Percentiles rank a stretch among this genome's conserved stretches.
These are phyloP conservation scores for Hoplostethus atlanticus DNA, from an alignment of 2,797 vertebrate species.

Conservation along the genomic window DNA sequence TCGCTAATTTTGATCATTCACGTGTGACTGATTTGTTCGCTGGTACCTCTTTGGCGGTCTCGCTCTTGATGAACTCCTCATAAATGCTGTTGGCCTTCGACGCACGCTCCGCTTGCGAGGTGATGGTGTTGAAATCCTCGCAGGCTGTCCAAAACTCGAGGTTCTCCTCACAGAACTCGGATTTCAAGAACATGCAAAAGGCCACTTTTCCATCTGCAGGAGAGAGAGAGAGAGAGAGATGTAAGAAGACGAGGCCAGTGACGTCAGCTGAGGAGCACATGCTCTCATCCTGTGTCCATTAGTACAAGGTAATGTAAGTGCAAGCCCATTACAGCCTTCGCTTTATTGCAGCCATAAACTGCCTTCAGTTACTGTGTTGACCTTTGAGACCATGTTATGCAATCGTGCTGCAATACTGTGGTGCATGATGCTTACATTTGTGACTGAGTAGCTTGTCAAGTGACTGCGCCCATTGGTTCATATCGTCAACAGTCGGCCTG, in stretches of 20 bases:
- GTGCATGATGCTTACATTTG: constrained; percentile 78
- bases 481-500: constrained; percentile 80
- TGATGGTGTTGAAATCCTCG: constrained; percentile 90
- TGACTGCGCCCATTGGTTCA: constrained; percentile 82
- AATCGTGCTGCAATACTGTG: constrained; percentile 5
- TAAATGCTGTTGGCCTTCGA: constrained; percentile 91
- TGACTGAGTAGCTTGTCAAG: constrained; percentile 81
- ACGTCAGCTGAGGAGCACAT: not conserved
- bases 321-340: constrained; percentile 26
- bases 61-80: constrained; percentile 90
- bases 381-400: constrained; percentile 54
- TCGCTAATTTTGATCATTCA: too few species aligned
- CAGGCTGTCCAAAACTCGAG: constrained; percentile 97
- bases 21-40: not conserved
- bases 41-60: constrained; percentile 94
- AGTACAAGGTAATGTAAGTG: constrained; percentile 19
- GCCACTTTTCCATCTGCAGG: constrained; percentile 89
- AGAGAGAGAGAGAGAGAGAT: not conserved
- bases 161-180: constrained; percentile 96
- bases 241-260: not conserved
- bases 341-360: constrained; percentile 56
- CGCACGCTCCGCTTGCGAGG: constrained; percentile 83
- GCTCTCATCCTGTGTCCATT: constrained; percentile 14
- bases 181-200: constrained; percentile 92
- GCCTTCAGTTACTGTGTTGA: constrained; percentile 25